Conservation (phyloP, 2,797 vertebrate genomes). For the Dendrocincla tyrannina region DNA sequence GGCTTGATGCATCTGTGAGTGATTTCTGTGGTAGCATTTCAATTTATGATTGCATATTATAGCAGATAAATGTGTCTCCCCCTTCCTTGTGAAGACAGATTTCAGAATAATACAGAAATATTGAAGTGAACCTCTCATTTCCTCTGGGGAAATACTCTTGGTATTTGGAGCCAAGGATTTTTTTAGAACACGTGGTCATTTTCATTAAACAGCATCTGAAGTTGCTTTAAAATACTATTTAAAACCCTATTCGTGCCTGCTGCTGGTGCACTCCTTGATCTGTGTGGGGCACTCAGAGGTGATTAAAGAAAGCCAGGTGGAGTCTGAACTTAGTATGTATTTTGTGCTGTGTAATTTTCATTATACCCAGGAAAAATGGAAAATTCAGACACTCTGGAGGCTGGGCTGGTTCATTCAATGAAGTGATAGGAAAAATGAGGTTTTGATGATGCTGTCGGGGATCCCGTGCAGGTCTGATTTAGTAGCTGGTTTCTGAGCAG, state of each 20-base stretch:
- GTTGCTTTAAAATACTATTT: background rate
- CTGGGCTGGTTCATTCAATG: background rate
- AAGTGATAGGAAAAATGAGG: fast-evolving
- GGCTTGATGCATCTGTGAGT: slow-evolving; percentile 26
- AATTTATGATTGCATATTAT: background rate
- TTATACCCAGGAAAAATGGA: background rate
- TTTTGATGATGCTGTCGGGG: no score
- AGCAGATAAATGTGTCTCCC: slow-evolving; percentile 21
- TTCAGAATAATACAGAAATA: background rate
- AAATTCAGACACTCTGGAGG: no score
- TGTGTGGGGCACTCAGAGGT: background rate
- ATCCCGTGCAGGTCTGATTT: background rate
- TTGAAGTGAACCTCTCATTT: background rate
- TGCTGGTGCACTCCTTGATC: background rate
- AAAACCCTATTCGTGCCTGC: background rate
- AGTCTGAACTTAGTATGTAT: background rate
- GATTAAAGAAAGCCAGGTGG: background rate
- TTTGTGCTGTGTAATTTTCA: background rate
- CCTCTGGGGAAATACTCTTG: background rate
- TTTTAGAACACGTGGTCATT: background rate
- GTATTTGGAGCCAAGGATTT: background rate
- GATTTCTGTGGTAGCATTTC: slow-evolving; percentile 1
- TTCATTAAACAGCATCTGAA: background rate
- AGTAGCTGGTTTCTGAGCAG: background rate
- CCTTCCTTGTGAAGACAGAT: background rate